Percentiles rank a stretch among this genome's conserved stretches.
Evolutionary conservation across 2,113 vertebrate genomes (phyloP).

Genomic region (Brienomyrus brachyistius): DNA sequence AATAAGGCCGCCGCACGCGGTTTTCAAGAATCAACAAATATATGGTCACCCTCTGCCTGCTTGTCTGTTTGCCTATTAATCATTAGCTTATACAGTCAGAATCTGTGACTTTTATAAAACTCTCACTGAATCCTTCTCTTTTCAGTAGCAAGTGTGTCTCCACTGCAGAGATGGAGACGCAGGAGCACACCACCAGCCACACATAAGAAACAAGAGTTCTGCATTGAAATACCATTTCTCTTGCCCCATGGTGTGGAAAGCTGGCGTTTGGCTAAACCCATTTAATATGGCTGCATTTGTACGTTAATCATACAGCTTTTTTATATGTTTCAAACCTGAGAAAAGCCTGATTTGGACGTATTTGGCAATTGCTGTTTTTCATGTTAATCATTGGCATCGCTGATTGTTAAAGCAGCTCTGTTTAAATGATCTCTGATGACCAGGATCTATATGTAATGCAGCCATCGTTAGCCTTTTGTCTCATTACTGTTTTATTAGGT

Average conservation of each 20-base stretch:
- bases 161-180: not conserved
- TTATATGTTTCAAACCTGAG: not conserved
- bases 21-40: constrained; percentile 13
- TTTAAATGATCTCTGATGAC: not conserved
- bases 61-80: constrained; percentile 19
- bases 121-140: not conserved
- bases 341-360: not conserved
- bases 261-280: not conserved
- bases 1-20: not conserved
- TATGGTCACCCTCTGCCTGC: not conserved
- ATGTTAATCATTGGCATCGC: not conserved
- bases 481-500: not conserved
- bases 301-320: not conserved
- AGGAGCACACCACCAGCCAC: not conserved
- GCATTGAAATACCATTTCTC: not conserved
- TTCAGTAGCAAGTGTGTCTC: not conserved
- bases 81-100: constrained; percentile 15
- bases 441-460: not conserved
- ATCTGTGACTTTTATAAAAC: constrained; percentile 7
- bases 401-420: not conserved
- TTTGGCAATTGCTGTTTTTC: not conserved
- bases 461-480: not conserved
- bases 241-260: not conserved
- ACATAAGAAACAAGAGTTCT: not conserved
- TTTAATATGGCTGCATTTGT: not conserved